Evolutionary conservation across 2,888 invertebrate species (phyloP).

Genomic region (Dryocosmus kuriphilus): DNA sequence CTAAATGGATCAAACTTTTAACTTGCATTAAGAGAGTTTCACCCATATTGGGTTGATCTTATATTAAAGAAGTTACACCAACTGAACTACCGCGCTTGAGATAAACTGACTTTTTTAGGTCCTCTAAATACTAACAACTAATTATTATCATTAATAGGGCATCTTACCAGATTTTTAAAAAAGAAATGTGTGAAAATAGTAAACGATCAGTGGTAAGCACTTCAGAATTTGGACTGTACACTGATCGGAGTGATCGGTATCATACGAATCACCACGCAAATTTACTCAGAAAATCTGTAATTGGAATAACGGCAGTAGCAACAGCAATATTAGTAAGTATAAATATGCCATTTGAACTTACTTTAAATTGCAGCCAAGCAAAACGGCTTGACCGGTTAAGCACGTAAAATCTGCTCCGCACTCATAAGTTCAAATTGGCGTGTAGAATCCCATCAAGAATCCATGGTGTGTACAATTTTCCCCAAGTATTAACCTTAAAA

Average conservation of each 20-base stretch:
- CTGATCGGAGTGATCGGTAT: slow-evolving; percentile 72
- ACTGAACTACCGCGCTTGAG: neutral
- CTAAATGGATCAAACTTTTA: neutral
- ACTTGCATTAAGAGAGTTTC: neutral
- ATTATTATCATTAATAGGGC: neutral
- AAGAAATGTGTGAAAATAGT: slow-evolving; percentile 52
- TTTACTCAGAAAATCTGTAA: slow-evolving; percentile 68
- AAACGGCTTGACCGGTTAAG: no score
- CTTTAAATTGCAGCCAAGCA: neutral
- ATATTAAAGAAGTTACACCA: neutral
- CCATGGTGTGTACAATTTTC: no score
- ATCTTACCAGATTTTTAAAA: neutral
- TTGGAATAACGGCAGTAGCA: slow-evolving; percentile 74
- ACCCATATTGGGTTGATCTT: neutral
- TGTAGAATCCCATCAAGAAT: no score
- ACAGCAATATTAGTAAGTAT: slow-evolving; percentile 73
- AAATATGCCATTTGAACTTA: slow-evolving; percentile 9
- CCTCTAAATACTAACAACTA: neutral
- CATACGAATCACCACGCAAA: slow-evolving; percentile 68
- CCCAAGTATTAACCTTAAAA: no score
- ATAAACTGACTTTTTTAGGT: neutral
- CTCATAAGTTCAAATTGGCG: no score
- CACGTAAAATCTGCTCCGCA: no score
- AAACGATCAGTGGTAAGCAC: slow-evolving; percentile 74
- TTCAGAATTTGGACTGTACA: slow-evolving; percentile 75